Percentiles rank a stretch among this genome's conserved stretches.
phyloP scores from a whole-genome alignment of 2,888 invertebrate species.

The Emesis furor region DNA sequence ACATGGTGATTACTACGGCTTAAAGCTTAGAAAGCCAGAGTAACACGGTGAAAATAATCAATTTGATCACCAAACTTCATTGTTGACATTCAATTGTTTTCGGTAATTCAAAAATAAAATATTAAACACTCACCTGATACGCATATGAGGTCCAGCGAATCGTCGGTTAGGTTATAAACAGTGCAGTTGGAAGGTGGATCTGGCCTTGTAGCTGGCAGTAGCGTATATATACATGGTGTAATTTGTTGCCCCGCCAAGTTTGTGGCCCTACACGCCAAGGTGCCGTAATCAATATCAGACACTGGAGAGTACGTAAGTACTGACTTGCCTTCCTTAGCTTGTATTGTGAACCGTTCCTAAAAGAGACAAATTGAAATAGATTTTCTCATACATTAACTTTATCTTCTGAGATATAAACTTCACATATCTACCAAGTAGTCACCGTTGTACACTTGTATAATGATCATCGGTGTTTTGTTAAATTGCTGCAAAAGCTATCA shows the following conservation, averaged over 20 bases:
- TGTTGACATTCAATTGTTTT: too few species aligned
- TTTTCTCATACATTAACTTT: neutral
- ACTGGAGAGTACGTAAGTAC: constrained; percentile 96
- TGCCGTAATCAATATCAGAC: constrained; percentile 96
- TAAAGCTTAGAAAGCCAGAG: too few species aligned
- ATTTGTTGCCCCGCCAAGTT: constrained; percentile 95
- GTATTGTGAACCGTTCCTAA: constrained; percentile 92
- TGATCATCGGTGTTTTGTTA: too few species aligned
- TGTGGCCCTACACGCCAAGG: constrained; percentile 95
- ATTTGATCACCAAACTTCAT: too few species aligned
- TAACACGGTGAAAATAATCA: too few species aligned
- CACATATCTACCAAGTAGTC: too few species aligned
- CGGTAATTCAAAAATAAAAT: too few species aligned
- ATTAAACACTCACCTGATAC: constrained; percentile 85
- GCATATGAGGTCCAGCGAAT: constrained; percentile 95
- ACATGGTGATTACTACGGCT: too few species aligned
- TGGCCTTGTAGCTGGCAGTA: constrained; percentile 95
- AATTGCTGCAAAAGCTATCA: too few species aligned
- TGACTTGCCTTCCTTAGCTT: constrained; percentile 91
- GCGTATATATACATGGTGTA: constrained; percentile 95
- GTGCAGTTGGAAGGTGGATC: constrained; percentile 96
- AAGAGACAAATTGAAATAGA: constrained; percentile 10
- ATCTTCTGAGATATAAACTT: too few species aligned
- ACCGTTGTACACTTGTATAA: too few species aligned
- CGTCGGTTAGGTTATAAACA: constrained; percentile 95